Percentiles rank a stretch among this genome's conserved stretches.
Evolutionary conservation across 2,888 invertebrate genomes (phyloP).

Genomic region (Unio delphinus): DNA sequence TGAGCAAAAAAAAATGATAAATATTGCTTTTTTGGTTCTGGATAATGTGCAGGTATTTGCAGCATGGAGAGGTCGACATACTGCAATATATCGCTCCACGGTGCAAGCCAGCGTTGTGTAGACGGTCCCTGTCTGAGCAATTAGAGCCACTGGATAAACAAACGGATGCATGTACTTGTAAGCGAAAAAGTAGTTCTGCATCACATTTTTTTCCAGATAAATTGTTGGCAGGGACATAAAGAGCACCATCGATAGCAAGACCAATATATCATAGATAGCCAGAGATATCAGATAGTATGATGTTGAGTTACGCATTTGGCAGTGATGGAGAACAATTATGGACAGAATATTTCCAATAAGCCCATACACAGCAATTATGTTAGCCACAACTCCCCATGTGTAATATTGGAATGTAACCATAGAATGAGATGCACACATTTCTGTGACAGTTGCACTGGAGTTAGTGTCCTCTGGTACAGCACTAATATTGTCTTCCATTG

Average conservation of each 20-base stretch:
- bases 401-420: slow-evolving; percentile 75
- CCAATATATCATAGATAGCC: slow-evolving; percentile 92
- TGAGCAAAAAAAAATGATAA: slow-evolving; percentile 86
- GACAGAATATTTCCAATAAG: slow-evolving; percentile 66
- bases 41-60: slow-evolving; percentile 92
- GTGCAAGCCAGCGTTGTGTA: slow-evolving; percentile 82
- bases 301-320: slow-evolving; percentile 96
- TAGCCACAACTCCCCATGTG: slow-evolving; percentile 88
- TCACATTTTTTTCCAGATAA: slow-evolving; percentile 78
- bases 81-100: slow-evolving; percentile 92
- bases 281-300: slow-evolving; percentile 94
- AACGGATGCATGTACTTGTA: slow-evolving; percentile 86
- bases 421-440: slow-evolving; percentile 17
- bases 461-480: no score
- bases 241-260: slow-evolving; percentile 78
- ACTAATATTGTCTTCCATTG: no score
- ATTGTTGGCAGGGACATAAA: slow-evolving; percentile 62
- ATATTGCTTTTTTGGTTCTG: slow-evolving; percentile 86
- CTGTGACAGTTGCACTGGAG: no score
- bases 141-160: slow-evolving; percentile 84
- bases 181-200: slow-evolving; percentile 81
- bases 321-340: slow-evolving; percentile 70
- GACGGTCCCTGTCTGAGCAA: slow-evolving; percentile 93
- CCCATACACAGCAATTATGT: slow-evolving; percentile 87
- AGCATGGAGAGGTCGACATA: slow-evolving; percentile 83